Evolutionary conservation across 1,140 invertebrate species (phyloP), one percentile per base, ranked within the genome.

Genomic region (Venturia canescens): DNA sequence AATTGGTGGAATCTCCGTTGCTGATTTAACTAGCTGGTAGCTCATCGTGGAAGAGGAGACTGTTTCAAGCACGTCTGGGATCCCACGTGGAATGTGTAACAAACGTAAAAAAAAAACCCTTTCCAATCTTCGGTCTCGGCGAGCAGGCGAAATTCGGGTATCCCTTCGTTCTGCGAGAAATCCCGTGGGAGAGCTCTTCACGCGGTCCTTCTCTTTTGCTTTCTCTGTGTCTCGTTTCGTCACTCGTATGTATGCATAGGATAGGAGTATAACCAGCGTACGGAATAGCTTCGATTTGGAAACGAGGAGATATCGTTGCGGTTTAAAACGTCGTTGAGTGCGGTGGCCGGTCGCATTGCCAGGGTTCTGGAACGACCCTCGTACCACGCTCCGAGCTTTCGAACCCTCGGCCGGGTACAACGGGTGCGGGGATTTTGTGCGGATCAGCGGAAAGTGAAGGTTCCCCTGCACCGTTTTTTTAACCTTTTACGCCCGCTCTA

Each of bases 271-370:
- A 69, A n/a, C 23, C 50, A 48, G 80, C 81, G 74, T 80, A 79
- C 69, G 78, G 83, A 83, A 84, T 87, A 84, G 87, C 85, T 88
- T 88, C 83, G 83, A 82, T 80, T 76, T 82, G 83, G 85, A 84
- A 91, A 88, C 84, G 86, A 87, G 88, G 86, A 85, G 87, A 91
- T 90, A 91, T 90, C 86, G 89, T 87, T 91, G 90, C 88, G 90
- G 88, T 91, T 91, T 91, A 91, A 91, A 91, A 88, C 89, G 85
- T 88, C 86, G 86, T 88, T 87, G 83, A 21, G 69, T 86, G 85
- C 31, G 60, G 60, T 86, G 82, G 84, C 83, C 84, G 83, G 85
- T 83, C 83, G 66, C 29, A 86, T 85, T 85, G 86, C 83, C 79
- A 85, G 83, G 81, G 63, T 69, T 57, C 66, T 69, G 23, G 70